Conservation (phyloP, 2,797 vertebrate species). For the Perodicticus potto region DNA sequence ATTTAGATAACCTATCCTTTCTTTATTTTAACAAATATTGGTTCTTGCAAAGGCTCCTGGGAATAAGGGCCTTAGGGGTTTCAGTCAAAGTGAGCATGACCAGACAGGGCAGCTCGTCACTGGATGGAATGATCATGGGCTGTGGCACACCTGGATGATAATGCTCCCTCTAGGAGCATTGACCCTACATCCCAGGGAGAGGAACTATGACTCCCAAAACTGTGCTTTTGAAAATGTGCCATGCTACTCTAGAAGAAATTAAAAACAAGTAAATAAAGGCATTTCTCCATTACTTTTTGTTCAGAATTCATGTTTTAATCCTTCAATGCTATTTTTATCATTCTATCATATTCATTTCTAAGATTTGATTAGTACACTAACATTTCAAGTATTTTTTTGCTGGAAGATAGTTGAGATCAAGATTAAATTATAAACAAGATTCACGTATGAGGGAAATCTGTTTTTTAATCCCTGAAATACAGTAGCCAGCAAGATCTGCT, state of each 20-base stretch:
- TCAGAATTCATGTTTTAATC: conserved; percentile 10
- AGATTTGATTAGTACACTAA: background rate
- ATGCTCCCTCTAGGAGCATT: background rate
- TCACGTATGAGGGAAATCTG: background rate
- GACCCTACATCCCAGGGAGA: background rate
- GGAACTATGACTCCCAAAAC: background rate
- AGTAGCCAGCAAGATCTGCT: background rate
- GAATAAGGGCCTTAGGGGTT: background rate
- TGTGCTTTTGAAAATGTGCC: background rate
- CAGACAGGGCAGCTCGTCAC: background rate
- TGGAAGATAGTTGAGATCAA: background rate
- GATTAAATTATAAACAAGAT: background rate
- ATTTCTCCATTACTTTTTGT: background rate
- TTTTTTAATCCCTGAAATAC: background rate
- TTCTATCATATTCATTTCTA: background rate
- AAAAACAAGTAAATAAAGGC: background rate
- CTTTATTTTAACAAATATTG: background rate
- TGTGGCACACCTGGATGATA: background rate
- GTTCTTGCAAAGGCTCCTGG: background rate
- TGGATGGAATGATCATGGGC: too few relatives aligned
- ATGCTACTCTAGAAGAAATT: background rate
- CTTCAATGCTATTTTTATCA: background rate
- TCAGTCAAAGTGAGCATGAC: background rate
- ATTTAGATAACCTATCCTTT: background rate
- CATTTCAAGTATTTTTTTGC: background rate